Percentiles rank a stretch among this genome's conserved stretches.
Conservation (phyloP, 1,140 invertebrate species). For the Varroa destructor region DNA sequence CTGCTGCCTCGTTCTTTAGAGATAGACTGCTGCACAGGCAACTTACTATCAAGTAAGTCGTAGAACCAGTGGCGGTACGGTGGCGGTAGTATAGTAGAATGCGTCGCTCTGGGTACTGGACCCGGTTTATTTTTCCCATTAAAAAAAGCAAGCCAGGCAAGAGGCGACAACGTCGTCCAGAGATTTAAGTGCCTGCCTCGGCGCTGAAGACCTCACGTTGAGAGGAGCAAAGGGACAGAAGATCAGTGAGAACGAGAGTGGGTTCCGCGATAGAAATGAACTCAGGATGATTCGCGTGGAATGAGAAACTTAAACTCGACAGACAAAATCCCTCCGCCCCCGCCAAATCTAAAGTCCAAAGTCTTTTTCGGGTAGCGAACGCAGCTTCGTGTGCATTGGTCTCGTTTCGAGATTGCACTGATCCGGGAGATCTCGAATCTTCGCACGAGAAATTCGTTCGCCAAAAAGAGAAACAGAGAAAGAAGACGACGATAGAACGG, state of each 20-base stretch:
- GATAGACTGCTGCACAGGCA: too few species aligned
- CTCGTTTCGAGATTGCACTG: slow-evolving; percentile 22
- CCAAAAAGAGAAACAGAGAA: too few species aligned
- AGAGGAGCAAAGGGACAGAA: too few species aligned
- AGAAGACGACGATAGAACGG: too few species aligned
- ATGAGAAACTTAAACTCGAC: slow-evolving; percentile 27
- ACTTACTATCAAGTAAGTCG: too few species aligned
- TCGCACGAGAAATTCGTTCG: too few species aligned
- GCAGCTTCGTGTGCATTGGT: too few species aligned
- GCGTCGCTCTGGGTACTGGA: background rate
- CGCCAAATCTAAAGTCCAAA: background rate
- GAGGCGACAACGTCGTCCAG: too few species aligned
- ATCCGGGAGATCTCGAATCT: slow-evolving; percentile 1
- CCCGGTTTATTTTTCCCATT: slow-evolving; percentile 27
- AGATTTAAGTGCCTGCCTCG: background rate
- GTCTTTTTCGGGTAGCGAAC: too few species aligned
- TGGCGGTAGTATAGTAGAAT: too few species aligned
- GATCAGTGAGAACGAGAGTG: background rate
- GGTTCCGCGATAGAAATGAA: slow-evolving; percentile 2
- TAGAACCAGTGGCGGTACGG: too few species aligned
- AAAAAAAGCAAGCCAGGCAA: background rate
- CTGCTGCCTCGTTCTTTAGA: too few species aligned
- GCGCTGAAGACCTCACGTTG: background rate
- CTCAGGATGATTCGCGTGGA: background rate
- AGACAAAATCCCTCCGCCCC: slow-evolving; percentile 24